Conservation (phyloP, 2,797 vertebrate genomes). For the Streptopelia turtur region DNA sequence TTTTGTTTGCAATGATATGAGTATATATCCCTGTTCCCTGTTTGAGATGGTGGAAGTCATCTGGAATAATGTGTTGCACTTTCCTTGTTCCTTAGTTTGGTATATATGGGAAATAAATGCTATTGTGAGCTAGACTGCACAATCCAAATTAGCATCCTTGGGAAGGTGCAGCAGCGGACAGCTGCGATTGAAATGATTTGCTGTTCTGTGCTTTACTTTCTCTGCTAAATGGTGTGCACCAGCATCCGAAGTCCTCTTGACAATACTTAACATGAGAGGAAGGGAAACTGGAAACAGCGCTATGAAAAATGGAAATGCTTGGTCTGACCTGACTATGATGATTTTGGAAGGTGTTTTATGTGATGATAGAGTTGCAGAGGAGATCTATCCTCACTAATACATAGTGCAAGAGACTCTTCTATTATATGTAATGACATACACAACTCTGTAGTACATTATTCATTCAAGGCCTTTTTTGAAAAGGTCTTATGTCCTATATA, state of each 20-base stretch:
- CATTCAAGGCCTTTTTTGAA: conserved; percentile 55
- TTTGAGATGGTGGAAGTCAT: background rate
- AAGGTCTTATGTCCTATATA: conserved; percentile 69
- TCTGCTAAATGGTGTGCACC: background rate
- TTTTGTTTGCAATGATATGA: background rate
- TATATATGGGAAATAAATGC: background rate
- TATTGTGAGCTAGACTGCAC: background rate
- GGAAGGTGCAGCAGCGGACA: background rate
- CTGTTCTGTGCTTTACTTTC: background rate
- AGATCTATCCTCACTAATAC: conserved; percentile 39
- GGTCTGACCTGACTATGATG: background rate
- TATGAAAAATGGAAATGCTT: conserved; percentile 7
- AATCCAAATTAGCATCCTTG: background rate
- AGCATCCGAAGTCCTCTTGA: background rate
- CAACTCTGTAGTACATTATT: conserved; percentile 63
- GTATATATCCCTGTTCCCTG: background rate
- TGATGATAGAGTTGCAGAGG: conserved; percentile 30
- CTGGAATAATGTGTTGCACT: background rate
- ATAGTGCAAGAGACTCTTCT: conserved; percentile 31
- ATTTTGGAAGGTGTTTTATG: conserved; percentile 55
- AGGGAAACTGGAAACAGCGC: background rate
- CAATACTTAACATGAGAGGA: background rate
- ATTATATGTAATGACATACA: conserved; percentile 45
- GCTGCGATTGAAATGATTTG: background rate
- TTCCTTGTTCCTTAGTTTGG: background rate